Percentiles rank a stretch among this genome's conserved stretches.
These are phyloP conservation scores for Parochlus steinenii DNA, from an alignment of 2,888 invertebrate species.

Conservation along the genomic window DNA sequence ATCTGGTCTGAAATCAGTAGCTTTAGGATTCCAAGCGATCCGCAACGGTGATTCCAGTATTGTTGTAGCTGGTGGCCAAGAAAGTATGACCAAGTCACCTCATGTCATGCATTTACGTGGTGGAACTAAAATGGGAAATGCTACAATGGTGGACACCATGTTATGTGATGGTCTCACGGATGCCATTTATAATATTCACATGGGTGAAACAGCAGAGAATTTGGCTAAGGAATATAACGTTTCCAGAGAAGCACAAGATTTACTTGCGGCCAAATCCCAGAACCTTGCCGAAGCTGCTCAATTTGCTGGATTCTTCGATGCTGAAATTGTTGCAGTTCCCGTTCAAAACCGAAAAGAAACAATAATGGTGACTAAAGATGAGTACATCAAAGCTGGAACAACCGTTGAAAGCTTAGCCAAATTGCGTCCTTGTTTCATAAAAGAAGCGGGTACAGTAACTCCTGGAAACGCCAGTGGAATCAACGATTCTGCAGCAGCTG, in stretches of 20 bases:
- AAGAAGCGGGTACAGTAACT: conserved; percentile 53
- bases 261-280: conserved; percentile 50
- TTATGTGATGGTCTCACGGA: conserved; percentile 56
- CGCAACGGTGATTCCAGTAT: conserved; percentile 44
- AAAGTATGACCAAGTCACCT: conserved; percentile 62
- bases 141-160: conserved; percentile 45
- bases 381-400: conserved; percentile 46
- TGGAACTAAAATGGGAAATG: conserved; percentile 49
- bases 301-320: conserved; percentile 41
- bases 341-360: conserved; percentile 33
- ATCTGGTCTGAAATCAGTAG: conserved; percentile 57
- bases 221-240: conserved; percentile 48
- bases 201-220: conserved; percentile 74
- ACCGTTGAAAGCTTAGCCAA: conserved; percentile 42
- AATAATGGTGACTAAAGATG: conserved; percentile 40
- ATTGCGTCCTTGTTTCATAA: conserved; percentile 45
- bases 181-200: conserved; percentile 53
- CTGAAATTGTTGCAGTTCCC: conserved; percentile 54
- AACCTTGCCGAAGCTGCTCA: conserved; percentile 43
- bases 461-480: conserved; percentile 65
- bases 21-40: conserved; percentile 50
- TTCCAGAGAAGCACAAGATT: conserved; percentile 51
- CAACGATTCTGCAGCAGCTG: conserved; percentile 80
- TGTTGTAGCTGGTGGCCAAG: conserved; percentile 67
- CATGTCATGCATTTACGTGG: conserved; percentile 45